Conservation (phyloP, 2,113 vertebrate species). For the Trematomus loennbergii region DNA sequence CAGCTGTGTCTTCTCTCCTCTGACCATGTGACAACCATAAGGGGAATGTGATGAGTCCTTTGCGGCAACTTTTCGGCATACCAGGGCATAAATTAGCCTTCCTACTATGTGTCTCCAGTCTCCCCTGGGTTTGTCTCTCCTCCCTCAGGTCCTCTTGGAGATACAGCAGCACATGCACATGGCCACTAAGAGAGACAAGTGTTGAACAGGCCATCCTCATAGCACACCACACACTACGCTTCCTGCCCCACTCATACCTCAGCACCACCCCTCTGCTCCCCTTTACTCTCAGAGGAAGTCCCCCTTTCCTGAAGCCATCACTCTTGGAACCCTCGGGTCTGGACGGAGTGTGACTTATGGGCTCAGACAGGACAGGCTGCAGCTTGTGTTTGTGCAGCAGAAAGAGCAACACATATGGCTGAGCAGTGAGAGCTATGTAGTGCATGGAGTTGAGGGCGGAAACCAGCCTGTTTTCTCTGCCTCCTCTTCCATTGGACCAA, state of each 20-base stretch:
- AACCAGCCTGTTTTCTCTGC: slow-evolving; percentile 62
- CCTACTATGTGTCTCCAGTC: slow-evolving; percentile 10
- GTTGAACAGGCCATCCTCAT: slow-evolving; percentile 39
- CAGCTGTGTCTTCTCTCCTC: slow-evolving; percentile 23
- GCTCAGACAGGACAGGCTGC: slow-evolving; percentile 44
- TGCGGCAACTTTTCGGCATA: slow-evolving; percentile 25
- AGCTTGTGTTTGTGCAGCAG: slow-evolving; percentile 70
- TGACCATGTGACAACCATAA: slow-evolving; percentile 45
- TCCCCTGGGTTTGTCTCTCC: slow-evolving; percentile 12
- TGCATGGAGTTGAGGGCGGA: slow-evolving; percentile 30
- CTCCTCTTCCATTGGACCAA: slow-evolving; percentile 49
- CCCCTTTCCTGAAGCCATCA: slow-evolving; percentile 79
- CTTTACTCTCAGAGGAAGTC: slow-evolving; percentile 75
- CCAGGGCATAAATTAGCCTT: slow-evolving; percentile 55
- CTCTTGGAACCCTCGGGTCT: slow-evolving; percentile 71
- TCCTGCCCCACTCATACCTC: slow-evolving; percentile 46
- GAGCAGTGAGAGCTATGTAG: slow-evolving; percentile 34
- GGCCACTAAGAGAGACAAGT: slow-evolving; percentile 47
- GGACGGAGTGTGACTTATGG: slow-evolving; percentile 75
- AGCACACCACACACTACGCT: slow-evolving; percentile 62
- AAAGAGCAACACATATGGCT: slow-evolving; percentile 70
- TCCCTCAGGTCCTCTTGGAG: slow-evolving; percentile 25
- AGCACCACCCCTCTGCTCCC: slow-evolving; percentile 36
- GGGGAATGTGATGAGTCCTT: slow-evolving; percentile 29
- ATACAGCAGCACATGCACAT: slow-evolving; percentile 40